Evolutionary conservation across 2,113 vertebrate genomes (phyloP), one percentile per base, ranked within the genome.

Genomic region (Cyanistes caeruleus): DNA sequence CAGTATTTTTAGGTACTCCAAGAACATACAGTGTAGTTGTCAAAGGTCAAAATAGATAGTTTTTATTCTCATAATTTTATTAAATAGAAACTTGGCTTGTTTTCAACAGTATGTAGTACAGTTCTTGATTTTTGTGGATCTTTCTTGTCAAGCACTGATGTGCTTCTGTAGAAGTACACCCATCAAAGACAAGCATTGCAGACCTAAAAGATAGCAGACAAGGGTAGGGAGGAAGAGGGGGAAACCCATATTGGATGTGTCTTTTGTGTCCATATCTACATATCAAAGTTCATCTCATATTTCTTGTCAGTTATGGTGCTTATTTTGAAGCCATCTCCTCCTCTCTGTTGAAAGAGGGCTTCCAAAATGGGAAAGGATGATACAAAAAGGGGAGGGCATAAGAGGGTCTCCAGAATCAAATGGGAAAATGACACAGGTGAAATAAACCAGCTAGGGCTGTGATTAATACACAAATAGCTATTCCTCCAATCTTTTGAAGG

Each of bases 401-500:
- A 63, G 25, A 30, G 77, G 7, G 30, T 49, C 41, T 70, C 53
- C 19, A 0, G 6, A 74, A 74, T 55, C 19, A 48, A 95, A 91
- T n/a, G 24, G 11, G 28, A 69, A 53, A 51, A 31, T 30, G 46
- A 12, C 64, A 51, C 25, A 30, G 35, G 49, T 70, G 44, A 85
- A 63, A 84, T 53, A 62, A 94, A 49, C 9, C 43, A 77, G 19
- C 59, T 18, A 69, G 35, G 68, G 60, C 39, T 60, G 16, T 41
- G 89, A 95, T 89, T 73, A 68, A 78, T 49, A 14, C 28, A 43
- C 60, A n/a, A 94, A 72, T 46, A 77, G 46, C 48, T 93, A 41
- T 37, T 95, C 64, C 48, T 93, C 19, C 92, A 94, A 65, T 69
- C 37, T 95, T 74, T 90, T 48, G n/a, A 94, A 74, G 64, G 27